Conservation (phyloP, 2,113 vertebrate genomes). For the Eidolon helvum region DNA sequence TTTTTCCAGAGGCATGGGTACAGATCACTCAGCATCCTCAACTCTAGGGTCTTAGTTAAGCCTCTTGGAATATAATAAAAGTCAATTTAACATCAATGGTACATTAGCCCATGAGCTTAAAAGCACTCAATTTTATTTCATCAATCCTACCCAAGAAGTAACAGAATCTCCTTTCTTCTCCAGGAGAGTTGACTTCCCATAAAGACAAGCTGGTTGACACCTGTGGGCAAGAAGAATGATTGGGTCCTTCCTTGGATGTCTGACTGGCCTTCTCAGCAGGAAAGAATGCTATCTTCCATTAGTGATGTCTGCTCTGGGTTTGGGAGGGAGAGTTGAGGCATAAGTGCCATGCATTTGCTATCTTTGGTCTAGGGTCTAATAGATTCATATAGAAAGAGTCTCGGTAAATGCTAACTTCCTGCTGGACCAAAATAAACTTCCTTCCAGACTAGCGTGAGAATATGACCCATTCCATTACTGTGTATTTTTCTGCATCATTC, state of each 20-base stretch:
- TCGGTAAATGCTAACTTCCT: neutral
- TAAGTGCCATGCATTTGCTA: neutral
- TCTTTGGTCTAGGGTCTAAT: neutral
- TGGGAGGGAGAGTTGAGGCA: neutral
- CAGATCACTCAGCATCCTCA: neutral
- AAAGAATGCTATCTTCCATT: neutral
- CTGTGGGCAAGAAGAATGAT: neutral
- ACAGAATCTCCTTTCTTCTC: neutral
- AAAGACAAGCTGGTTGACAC: neutral
- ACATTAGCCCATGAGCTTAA: neutral
- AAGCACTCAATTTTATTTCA: neutral
- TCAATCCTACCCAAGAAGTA: neutral
- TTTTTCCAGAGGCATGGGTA: neutral
- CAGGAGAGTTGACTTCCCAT: neutral
- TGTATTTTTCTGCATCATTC: slow-evolving; percentile 1
- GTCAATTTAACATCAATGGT: neutral
- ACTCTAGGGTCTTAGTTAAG: neutral
- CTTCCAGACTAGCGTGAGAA: neutral
- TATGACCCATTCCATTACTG: neutral
- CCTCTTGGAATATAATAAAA: neutral
- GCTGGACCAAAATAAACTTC: neutral
- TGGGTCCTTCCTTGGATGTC: neutral
- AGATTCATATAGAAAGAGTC: neutral
- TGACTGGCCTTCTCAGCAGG: neutral
- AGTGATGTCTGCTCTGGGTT: neutral